Evolutionary conservation across 2,797 vertebrate genomes (phyloP).

Genomic region (Bucorvus abyssinicus): DNA sequence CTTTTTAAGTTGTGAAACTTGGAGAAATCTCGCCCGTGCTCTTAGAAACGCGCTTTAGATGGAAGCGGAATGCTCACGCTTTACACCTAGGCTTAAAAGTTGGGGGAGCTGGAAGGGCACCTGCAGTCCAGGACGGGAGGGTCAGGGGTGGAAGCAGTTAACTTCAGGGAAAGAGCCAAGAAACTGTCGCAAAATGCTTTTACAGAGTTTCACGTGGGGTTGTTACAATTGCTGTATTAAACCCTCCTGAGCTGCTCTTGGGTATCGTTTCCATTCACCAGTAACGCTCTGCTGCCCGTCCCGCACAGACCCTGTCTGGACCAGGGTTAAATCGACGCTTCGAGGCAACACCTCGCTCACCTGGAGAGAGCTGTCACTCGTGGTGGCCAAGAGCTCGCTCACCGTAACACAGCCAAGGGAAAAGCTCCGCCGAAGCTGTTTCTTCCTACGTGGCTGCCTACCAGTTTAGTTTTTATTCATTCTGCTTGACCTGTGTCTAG

Average conservation of each 20-base stretch:
- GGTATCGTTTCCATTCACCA: neutral
- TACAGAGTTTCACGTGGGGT: neutral
- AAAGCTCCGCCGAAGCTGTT: neutral
- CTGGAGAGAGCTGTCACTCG: neutral
- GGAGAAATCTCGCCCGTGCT: neutral
- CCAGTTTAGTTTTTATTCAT: neutral
- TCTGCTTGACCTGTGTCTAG: neutral
- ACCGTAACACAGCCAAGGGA: neutral
- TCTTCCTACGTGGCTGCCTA: neutral
- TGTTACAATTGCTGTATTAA: neutral
- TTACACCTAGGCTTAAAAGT: neutral
- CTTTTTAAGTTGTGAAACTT: neutral
- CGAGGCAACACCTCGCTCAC: neutral
- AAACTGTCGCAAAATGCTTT: neutral
- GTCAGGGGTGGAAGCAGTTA: conserved; percentile 10
- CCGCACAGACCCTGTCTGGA: neutral
- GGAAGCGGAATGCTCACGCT: neutral
- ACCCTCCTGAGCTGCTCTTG: neutral
- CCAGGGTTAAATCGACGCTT: neutral
- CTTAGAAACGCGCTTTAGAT: neutral
- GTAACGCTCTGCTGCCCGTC: neutral
- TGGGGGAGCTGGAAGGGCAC: neutral
- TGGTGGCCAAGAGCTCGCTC: neutral
- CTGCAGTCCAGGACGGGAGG: neutral
- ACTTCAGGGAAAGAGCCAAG: neutral